Conservation (phyloP, 1,140 invertebrate genomes). For the Drosophila azteca region DNA sequence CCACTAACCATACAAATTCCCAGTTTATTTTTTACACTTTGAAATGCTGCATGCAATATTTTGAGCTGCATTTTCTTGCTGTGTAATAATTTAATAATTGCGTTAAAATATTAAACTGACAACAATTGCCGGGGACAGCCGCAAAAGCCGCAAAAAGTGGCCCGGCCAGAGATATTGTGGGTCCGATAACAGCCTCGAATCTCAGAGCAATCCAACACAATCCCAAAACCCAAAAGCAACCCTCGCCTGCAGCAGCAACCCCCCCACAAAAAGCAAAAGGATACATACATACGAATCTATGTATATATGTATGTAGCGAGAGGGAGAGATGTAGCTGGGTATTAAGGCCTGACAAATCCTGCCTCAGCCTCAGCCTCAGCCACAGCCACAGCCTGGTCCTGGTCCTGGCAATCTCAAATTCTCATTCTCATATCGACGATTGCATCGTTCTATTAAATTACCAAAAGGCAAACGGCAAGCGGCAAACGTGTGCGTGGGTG, state of each 20-base stretch:
- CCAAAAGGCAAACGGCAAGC: slow-evolving; percentile 75
- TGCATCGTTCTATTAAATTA: slow-evolving; percentile 81
- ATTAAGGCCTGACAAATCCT: slow-evolving; percentile 71
- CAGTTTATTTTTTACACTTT: too few species aligned
- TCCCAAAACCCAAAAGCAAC: slow-evolving; percentile 45
- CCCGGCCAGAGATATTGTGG: slow-evolving; percentile 53
- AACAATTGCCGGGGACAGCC: slow-evolving; percentile 63
- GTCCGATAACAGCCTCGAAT: slow-evolving; percentile 60
- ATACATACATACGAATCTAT: not conserved
- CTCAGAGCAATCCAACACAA: slow-evolving; percentile 26
- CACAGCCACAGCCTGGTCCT: slow-evolving; percentile 40
- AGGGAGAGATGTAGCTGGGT: slow-evolving; percentile 32
- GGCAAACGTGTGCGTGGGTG: slow-evolving; percentile 63
- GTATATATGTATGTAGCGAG: not conserved
- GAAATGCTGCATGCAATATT: too few species aligned
- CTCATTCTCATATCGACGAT: slow-evolving; percentile 71
- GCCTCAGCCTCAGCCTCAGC: slow-evolving; percentile 29
- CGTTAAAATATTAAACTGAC: slow-evolving; percentile 73
- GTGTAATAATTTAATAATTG: slow-evolving; percentile 69
- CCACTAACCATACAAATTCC: too few species aligned
- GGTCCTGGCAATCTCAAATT: slow-evolving; percentile 49
- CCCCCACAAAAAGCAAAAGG: slow-evolving; percentile 33
- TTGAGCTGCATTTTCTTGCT: too few species aligned
- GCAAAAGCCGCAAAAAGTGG: slow-evolving; percentile 70
- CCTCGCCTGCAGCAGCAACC: slow-evolving; percentile 53